Evolutionary conservation across 2,888 invertebrate genomes (phyloP), one percentile per base, ranked within the genome.

Genomic region (Ditula angustiorana): DNA sequence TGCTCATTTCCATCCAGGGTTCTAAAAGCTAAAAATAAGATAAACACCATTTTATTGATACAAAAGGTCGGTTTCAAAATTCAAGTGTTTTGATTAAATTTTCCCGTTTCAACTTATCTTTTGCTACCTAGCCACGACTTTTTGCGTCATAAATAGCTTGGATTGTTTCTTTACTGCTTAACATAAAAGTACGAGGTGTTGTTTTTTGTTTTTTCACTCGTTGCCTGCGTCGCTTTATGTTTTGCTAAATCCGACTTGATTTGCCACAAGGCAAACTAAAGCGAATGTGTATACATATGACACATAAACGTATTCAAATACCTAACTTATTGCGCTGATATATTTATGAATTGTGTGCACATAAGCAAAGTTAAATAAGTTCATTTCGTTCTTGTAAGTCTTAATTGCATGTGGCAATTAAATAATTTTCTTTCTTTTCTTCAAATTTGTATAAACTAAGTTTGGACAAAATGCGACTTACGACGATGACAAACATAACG

Each of bases 1-100:
- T 88, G 70, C 86, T 86, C 76, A 88, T 79, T 65, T 83, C 85
- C 82, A 87, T 81, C 82, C 85, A 82, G 0, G 87, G 82, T 65
- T 88, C 86, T 56, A 88, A 71, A 64, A 90, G 82, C 90, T 87
- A 57, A 30, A 37, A 46, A 8, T 4, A 24, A 23, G 30, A 49
- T 2, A 50, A 21, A 28, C 28, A 10, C 7, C 8, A 21, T 30
- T 49, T 49, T 41, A 41, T 41, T 41, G 41, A 41, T 41, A 41
- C 19, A 19, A 30, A 28, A 50, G 8, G 16, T 30, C 10, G 16
- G 11, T 23, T 23, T 37, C 13, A 23, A 35, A 46, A 46, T 46
- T 23, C 21, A 46, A 46, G 24, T 46, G 5, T 46, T 46, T 10
- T n/a, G 24, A 23, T 46, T 46, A 21, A 46, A n/a, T 46, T 46